These are phyloP conservation scores for Amorpha juglandis DNA, from an alignment of 2,888 invertebrate genomes.

Conservation along the genomic window DNA sequence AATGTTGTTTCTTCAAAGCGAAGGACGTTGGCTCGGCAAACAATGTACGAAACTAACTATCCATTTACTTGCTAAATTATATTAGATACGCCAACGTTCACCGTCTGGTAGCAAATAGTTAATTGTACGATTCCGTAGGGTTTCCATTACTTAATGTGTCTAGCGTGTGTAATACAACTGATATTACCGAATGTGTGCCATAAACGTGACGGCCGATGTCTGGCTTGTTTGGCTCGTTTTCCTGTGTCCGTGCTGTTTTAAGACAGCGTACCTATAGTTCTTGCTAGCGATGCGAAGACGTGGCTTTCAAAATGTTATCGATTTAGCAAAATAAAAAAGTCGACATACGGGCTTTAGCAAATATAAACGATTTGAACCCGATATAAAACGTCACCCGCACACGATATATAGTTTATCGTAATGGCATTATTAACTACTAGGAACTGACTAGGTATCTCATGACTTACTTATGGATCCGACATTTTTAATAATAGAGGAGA, in stretches of 20 bases:
- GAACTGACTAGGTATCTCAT: no score
- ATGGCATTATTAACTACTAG: no score
- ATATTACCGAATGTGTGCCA: not conserved
- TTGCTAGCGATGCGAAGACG: no score
- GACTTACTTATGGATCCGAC: no score
- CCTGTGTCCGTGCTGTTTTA: no score
- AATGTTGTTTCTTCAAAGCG: not conserved
- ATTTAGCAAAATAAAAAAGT: no score
- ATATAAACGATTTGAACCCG: not conserved
- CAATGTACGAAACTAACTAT: not conserved
- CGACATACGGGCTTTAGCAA: no score
- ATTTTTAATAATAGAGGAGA: no score
- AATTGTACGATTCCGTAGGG: not conserved
- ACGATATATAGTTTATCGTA: not conserved
- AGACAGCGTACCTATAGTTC: no score
- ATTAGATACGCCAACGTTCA: not conserved
- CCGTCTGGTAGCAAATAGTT: not conserved
- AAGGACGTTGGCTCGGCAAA: not conserved
- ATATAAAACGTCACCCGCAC: not conserved
- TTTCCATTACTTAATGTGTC: conserved; percentile 7
- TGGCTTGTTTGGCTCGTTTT: no score
- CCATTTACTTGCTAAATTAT: not conserved
- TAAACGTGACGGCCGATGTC: not conserved
- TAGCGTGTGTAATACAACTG: not conserved
- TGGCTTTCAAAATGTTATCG: no score